Base-by-base conservation (phyloP, 2,888 invertebrate species). In the Oscheius sp. region DNA sequence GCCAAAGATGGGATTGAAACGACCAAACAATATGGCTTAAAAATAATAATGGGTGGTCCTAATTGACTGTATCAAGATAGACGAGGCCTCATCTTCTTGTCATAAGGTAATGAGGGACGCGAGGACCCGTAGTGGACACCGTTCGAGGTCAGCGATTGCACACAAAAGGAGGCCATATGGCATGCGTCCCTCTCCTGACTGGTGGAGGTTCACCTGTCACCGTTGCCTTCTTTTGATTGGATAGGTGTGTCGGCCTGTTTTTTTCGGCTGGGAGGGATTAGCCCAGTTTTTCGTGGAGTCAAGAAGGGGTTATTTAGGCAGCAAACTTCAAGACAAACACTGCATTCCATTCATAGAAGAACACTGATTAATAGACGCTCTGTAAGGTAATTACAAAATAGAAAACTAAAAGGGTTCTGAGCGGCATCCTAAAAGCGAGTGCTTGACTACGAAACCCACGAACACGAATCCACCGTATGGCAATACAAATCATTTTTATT, bases 151-250 rank as follows among this genome's bases (percentile, higher is more conserved):
- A 68, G 53, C 68, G 55, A 68, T 68, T 68, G 68, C 68, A 68
- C 68, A 68, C 68, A 68, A 68, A 42, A 68, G 48, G 68, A 55
- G 68, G 68, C 68, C 68, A 68, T 68, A 68, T 68, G 68, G 68
- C 68, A 68, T 68, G 68, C 68, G 55, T 13, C 35, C 68, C 68
- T 37, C 68, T 13, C 55, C 37, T 42, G 53, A 33, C 68, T 48
- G 48, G 42, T 42, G 42, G 42, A 5, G 42, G 50, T 63, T 68
- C 68, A 68, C 68, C 68, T 55, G 53, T 68, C 66, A 66, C 66
- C 13, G 9, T 50, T 21, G 47, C 2, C 29, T 48, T 63, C 32
- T 32, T 63, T 63, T 63, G 48, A 63, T 42, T n/a, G 47, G 62
- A 1, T 4, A 21, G 29, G n/a, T 2, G 62, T 4, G n/a, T 32